Conservation (phyloP, 92 coral and sea anemone genomes). For the Epizoanthus scotinus region DNA sequence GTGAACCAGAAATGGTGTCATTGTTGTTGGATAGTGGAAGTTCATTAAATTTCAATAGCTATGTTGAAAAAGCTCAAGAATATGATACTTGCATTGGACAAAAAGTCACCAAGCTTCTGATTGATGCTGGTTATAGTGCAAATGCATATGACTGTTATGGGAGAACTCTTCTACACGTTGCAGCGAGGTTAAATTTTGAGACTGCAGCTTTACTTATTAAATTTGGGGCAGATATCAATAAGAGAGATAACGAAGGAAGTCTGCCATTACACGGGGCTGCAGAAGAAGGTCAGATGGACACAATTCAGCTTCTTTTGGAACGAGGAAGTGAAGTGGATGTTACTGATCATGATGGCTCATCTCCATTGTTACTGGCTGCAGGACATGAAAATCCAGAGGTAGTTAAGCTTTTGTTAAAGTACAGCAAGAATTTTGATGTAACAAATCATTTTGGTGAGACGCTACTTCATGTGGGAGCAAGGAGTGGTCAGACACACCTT, state of each 20-base stretch:
- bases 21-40: no score
- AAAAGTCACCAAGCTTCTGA: neutral
- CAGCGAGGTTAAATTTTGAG: constrained; percentile 9
- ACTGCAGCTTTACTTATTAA: constrained; percentile 11
- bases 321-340: constrained; percentile 36
- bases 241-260: neutral
- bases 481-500: neutral
- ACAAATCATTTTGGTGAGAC: neutral
- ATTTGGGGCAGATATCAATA: constrained; percentile 39
- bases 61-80: no score
- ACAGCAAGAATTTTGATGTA: neutral
- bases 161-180: constrained; percentile 12
- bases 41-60: no score
- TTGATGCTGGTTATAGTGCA: neutral
- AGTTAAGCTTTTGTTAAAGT: neutral
- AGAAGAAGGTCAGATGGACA: neutral
- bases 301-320: constrained; percentile 18
- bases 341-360: neutral
- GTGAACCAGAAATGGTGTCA: no score
- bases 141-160: constrained; percentile 3
- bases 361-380: constrained; percentile 16
- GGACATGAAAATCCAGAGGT: neutral
- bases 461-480: constrained; percentile 14
- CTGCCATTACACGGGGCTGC: constrained; percentile 22
- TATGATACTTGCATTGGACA: neutral